Conservation (phyloP, 1,140 invertebrate species). For the Pantala flavescens region DNA sequence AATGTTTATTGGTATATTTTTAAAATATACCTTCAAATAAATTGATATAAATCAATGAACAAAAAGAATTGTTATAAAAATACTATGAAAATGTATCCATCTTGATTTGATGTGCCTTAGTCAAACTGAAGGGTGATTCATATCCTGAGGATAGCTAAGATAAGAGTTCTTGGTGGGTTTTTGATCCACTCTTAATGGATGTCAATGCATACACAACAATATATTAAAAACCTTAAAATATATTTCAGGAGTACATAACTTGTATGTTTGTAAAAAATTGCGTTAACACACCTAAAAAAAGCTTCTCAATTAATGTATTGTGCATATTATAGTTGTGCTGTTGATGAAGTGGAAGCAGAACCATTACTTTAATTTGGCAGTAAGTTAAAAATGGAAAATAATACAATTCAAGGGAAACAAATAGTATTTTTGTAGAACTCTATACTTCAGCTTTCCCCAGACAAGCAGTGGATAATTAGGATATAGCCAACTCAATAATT, state of each 20-base stretch:
- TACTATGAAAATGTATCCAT: not conserved
- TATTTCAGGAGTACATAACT: not conserved
- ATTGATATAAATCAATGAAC: not conserved
- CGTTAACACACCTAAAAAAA: not conserved
- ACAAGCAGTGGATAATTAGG: constrained; percentile 13
- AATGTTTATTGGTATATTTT: not conserved
- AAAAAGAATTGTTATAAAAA: not conserved
- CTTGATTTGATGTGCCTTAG: constrained; percentile 9
- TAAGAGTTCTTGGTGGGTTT: not conserved
- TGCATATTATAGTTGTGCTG: not conserved
- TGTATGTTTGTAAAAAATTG: constrained; percentile 2
- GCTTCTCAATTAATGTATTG: not conserved
- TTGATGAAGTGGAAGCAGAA: constrained; percentile 1
- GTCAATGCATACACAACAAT: not conserved
- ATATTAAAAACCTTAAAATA: constrained; percentile 9
- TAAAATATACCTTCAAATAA: not conserved
- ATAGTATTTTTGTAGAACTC: not conserved
- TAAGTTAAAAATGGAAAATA: not conserved
- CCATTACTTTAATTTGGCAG: not conserved
- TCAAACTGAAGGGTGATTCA: constrained; percentile 5
- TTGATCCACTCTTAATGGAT: not conserved
- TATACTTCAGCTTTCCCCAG: constrained; percentile 13
- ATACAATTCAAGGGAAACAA: not conserved
- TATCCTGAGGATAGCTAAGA: constrained; percentile 1
- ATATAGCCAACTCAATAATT: constrained; percentile 13